A percentile compares a stretch with the other conserved stretches of the same genome.
Conservation (phyloP, 1,140 invertebrate genomes). For the Bombus soroeensis region DNA sequence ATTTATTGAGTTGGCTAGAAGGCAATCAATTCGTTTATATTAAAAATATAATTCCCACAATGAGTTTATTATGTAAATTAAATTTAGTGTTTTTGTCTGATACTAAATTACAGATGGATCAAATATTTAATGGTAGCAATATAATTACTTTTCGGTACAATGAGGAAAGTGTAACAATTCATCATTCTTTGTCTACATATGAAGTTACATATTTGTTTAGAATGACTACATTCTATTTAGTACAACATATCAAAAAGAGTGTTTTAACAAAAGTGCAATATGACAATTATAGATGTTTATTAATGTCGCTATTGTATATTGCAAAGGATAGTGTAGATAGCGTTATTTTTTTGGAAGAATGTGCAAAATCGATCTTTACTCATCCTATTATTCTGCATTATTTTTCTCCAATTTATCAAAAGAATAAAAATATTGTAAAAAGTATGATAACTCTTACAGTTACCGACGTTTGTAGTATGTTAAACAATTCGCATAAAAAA, state of each 20-base stretch:
- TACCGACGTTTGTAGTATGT: constrained; percentile 70
- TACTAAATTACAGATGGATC: constrained; percentile 41
- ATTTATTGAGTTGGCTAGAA: constrained; percentile 70
- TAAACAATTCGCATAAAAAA: constrained; percentile 57
- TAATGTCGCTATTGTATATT: constrained; percentile 71
- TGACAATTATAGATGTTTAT: constrained; percentile 61
- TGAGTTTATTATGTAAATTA: constrained; percentile 53
- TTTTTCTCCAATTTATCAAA: constrained; percentile 81
- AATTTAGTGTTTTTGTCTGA: constrained; percentile 59
- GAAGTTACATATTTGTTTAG: constrained; percentile 64
- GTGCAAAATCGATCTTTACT: constrained; percentile 78
- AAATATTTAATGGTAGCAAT: constrained; percentile 50
- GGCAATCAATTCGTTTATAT: constrained; percentile 31
- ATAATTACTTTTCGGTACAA: constrained; percentile 54
- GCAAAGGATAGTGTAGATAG: constrained; percentile 46
- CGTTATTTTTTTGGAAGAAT: constrained; percentile 57
- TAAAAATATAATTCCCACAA: constrained; percentile 48
- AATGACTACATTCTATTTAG: constrained; percentile 75
- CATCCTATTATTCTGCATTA: constrained; percentile 83
- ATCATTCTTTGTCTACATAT: constrained; percentile 58
- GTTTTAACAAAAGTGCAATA: constrained; percentile 59
- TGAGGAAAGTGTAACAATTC: constrained; percentile 47
- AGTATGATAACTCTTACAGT: constrained; percentile 81
- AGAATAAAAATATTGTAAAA: constrained; percentile 71
- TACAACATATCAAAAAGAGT: constrained; percentile 63